Conservation (phyloP, 2,888 invertebrate species). For the Euzetes globulus region DNA sequence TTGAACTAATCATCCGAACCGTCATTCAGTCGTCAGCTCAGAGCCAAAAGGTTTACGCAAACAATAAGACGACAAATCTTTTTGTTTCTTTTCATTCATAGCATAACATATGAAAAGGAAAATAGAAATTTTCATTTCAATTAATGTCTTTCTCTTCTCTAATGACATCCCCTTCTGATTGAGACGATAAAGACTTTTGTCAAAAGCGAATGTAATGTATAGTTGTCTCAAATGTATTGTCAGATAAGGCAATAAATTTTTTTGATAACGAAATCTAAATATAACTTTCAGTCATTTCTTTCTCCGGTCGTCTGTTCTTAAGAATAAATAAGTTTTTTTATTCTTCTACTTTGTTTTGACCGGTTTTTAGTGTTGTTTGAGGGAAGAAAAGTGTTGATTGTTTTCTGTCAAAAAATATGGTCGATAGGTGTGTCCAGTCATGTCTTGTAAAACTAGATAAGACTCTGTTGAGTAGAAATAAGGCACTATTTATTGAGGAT, state of each 20-base stretch:
- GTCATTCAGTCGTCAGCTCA: background rate
- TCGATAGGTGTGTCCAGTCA: conserved; percentile 16
- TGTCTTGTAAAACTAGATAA: background rate
- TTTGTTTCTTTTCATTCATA: background rate
- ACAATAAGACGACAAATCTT: background rate
- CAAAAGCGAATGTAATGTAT: background rate
- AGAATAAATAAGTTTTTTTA: background rate
- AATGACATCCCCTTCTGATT: background rate
- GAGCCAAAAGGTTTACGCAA: background rate
- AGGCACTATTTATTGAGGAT: background rate
- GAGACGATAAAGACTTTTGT: background rate
- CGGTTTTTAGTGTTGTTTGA: background rate
- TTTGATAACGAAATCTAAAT: background rate
- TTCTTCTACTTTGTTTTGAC: background rate
- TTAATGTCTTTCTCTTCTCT: background rate
- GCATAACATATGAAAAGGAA: background rate
- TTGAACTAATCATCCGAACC: conserved; percentile 9
- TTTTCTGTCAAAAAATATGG: conserved; percentile 8
- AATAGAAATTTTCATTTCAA: background rate
- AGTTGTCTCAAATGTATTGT: too few species aligned
- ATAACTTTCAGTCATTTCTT: background rate
- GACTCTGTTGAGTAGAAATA: too few species aligned
- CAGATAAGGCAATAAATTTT: too few species aligned
- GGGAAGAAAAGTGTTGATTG: conserved; percentile 16
- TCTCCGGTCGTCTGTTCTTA: background rate